A percentile compares a stretch with the other conserved stretches of the same genome.
Conservation (phyloP, 2,113 vertebrate genomes). For the Paramormyrops kingsleyae region DNA sequence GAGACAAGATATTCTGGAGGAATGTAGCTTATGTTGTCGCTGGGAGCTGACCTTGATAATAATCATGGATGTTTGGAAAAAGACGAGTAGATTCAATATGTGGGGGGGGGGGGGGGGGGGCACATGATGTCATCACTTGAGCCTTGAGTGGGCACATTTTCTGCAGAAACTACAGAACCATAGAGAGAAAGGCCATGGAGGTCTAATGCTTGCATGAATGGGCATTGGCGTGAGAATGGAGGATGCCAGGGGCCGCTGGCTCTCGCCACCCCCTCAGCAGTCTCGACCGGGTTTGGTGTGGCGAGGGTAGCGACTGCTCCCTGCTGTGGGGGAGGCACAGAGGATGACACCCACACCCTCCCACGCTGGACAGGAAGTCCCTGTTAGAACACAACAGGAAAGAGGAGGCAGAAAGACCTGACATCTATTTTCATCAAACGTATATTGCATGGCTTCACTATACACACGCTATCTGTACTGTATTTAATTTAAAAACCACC, state of each 20-base stretch:
- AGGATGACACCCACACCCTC: conserved; percentile 62
- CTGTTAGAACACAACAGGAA: conserved; percentile 76
- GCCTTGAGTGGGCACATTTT: not conserved
- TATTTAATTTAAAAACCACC: not conserved
- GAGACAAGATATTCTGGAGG: not conserved
- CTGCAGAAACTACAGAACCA: not conserved
- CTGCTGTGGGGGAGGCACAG: conserved; percentile 41
- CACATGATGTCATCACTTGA: not conserved
- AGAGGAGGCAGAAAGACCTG: conserved; percentile 58
- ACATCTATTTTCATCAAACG: conserved; percentile 56
- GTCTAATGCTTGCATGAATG: not conserved
- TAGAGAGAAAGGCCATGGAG: not conserved
- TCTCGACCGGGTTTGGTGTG: conserved; percentile 13
- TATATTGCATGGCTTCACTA: not conserved
- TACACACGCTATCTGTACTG: not conserved
- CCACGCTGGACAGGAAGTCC: conserved; percentile 63
- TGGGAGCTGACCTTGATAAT: not conserved
- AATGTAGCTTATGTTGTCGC: not conserved
- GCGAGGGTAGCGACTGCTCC: conserved; percentile 36
- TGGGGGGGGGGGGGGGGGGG: not conserved
- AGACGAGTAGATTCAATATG: not conserved
- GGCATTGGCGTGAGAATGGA: not conserved
- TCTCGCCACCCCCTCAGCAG: conserved; percentile 1
- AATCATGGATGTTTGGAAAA: not conserved
- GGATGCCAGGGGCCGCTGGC: not conserved